Percentiles rank a stretch among this genome's conserved stretches.
Conservation (phyloP, 1,140 invertebrate genomes). For the Periplaneta americana region DNA sequence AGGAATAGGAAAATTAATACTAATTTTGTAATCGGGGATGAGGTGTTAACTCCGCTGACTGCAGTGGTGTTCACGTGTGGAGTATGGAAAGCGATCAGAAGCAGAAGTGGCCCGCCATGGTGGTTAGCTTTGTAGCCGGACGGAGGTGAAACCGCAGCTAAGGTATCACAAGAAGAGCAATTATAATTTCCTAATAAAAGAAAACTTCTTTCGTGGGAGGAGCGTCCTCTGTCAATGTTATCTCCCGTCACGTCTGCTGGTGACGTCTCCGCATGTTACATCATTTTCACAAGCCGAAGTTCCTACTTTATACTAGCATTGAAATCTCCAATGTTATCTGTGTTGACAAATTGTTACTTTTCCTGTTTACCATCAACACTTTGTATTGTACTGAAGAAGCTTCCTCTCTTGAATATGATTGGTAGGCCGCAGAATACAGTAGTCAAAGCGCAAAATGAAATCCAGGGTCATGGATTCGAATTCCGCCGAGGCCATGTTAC, state of each 20-base stretch:
- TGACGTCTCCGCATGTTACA: background rate
- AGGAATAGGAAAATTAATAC: no score
- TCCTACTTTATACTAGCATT: background rate
- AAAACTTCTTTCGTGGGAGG: background rate
- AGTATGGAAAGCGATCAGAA: background rate
- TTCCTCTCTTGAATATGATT: no score
- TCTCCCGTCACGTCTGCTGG: background rate
- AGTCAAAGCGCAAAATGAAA: no score
- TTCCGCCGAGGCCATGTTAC: no score
- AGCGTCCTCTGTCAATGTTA: background rate
- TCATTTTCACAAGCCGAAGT: background rate
- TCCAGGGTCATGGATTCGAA: no score
- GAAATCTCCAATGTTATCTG: background rate
- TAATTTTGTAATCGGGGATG: no score
- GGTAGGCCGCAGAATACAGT: no score
- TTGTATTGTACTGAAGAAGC: no score
- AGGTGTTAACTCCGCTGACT: background rate
- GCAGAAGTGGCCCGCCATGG: background rate
- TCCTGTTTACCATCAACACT: background rate
- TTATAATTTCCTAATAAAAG: background rate
- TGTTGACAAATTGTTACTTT: background rate
- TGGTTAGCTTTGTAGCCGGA: background rate
- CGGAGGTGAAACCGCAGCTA: background rate
- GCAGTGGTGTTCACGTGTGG: background rate
- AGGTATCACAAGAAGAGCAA: background rate